Evolutionary conservation across 2,797 vertebrate genomes (phyloP).

Genomic region (Sebastolobus altivelis): DNA sequence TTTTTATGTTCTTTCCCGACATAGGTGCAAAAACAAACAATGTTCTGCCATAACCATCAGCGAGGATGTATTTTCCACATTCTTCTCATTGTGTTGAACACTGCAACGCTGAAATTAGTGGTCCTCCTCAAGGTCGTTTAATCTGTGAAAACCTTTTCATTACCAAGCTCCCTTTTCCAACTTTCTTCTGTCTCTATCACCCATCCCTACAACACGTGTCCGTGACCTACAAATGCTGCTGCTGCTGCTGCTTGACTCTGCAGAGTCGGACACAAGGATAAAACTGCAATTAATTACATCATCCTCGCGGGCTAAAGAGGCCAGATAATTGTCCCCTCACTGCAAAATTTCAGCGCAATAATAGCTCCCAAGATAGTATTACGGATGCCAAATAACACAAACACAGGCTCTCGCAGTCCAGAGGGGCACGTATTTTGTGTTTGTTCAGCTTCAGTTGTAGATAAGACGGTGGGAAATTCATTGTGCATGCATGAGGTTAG

Average conservation of each 20-base stretch:
- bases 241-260: constrained; percentile 35
- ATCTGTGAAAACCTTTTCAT: constrained; percentile 47
- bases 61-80: constrained; percentile 59
- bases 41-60: constrained; percentile 34
- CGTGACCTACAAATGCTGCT: constrained; percentile 20
- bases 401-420: constrained; percentile 52
- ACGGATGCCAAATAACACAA: constrained; percentile 70
- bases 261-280: constrained; percentile 21
- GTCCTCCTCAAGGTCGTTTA: constrained; percentile 49
- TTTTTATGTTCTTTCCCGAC: constrained; percentile 41
- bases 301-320: constrained; percentile 48
- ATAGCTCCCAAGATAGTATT: constrained; percentile 62
- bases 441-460: constrained; percentile 60
- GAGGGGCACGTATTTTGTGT: constrained; percentile 47
- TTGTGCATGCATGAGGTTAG: constrained; percentile 39
- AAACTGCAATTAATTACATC: constrained; percentile 64
- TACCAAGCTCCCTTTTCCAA: constrained; percentile 29
- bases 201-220: constrained; percentile 18
- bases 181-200: constrained; percentile 23
- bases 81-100: constrained; percentile 42
- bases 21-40: constrained; percentile 64
- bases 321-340: constrained; percentile 67
- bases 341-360: constrained; percentile 59
- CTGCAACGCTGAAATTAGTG: constrained; percentile 54
- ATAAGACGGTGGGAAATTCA: constrained; percentile 71